These are phyloP conservation scores for Bimastos eiseni DNA, from an alignment of 2,888 invertebrate genomes.

Conservation along the genomic window DNA sequence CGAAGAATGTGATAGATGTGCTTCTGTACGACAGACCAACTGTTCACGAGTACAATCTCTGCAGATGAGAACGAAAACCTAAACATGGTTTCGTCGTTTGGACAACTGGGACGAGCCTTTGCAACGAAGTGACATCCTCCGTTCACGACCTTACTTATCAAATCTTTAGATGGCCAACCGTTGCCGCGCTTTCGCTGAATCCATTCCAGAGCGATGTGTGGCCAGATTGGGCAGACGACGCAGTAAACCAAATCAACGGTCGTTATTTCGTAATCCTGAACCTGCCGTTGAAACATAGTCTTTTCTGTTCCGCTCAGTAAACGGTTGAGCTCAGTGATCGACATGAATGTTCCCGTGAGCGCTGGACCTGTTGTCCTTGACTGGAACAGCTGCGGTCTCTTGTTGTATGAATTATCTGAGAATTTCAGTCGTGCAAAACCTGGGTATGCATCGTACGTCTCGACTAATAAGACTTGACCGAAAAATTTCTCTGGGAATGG, in stretches of 20 bases:
- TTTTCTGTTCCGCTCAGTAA: background rate
- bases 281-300: background rate
- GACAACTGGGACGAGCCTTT: background rate
- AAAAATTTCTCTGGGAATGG: background rate
- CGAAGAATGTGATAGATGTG: constrained; percentile 15
- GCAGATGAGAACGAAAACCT: constrained; percentile 13
- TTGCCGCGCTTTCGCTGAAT: background rate
- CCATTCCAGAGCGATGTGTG: background rate
- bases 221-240: background rate
- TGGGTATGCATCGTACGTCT: background rate
- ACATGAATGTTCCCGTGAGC: background rate
- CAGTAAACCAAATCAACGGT: background rate
- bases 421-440: background rate
- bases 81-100: background rate
- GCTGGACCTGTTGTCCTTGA: background rate
- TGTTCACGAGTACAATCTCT: background rate
- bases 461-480: background rate
- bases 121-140: constrained; percentile 21
- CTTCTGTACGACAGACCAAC: background rate
- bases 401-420: background rate
- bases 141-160: background rate
- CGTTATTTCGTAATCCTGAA: background rate
- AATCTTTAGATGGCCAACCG: background rate
- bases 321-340: background rate
- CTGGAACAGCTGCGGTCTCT: background rate